Percentiles rank a stretch among this genome's conserved stretches.
phyloP scores from a whole-genome alignment of 2,888 invertebrate genomes.

The Drosophila quinaria region DNA sequence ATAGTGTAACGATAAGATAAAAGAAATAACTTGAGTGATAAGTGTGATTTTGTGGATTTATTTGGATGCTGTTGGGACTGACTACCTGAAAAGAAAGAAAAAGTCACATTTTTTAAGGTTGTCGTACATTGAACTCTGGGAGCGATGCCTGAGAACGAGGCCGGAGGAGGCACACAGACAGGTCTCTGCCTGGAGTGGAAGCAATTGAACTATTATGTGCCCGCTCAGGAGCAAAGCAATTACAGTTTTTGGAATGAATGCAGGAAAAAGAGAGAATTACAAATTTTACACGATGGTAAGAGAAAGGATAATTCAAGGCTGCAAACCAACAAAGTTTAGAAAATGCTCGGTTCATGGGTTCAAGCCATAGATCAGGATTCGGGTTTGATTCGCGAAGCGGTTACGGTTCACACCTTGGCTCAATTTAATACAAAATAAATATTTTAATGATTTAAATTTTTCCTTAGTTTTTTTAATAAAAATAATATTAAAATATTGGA shows the following conservation, averaged over 20 bases:
- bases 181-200: slow-evolving; percentile 84
- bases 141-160: slow-evolving; percentile 9
- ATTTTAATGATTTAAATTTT: no score
- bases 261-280: slow-evolving; percentile 74
- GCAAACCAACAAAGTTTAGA: no score
- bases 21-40: slow-evolving; percentile 25
- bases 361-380: no score
- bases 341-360: no score
- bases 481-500: no score
- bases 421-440: no score
- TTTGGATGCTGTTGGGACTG: slow-evolving; percentile 22
- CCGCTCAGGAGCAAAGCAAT: slow-evolving; percentile 82
- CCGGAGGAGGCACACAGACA: slow-evolving; percentile 32
- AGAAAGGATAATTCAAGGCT: background rate
- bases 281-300: slow-evolving; percentile 82
- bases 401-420: no score
- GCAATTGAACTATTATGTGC: slow-evolving; percentile 83
- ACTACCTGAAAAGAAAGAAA: slow-evolving; percentile 1
- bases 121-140: slow-evolving; percentile 57
- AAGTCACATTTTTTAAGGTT: background rate
- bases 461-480: no score
- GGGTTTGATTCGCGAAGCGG: no score
- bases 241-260: slow-evolving; percentile 84
- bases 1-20: slow-evolving; percentile 50
- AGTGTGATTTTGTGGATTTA: slow-evolving; percentile 28